A percentile compares a stretch with the other conserved stretches of the same genome.
These are phyloP conservation scores for Agonopterix alstromeriana DNA, from an alignment of 2,888 invertebrate genomes.

Conservation along the genomic window DNA sequence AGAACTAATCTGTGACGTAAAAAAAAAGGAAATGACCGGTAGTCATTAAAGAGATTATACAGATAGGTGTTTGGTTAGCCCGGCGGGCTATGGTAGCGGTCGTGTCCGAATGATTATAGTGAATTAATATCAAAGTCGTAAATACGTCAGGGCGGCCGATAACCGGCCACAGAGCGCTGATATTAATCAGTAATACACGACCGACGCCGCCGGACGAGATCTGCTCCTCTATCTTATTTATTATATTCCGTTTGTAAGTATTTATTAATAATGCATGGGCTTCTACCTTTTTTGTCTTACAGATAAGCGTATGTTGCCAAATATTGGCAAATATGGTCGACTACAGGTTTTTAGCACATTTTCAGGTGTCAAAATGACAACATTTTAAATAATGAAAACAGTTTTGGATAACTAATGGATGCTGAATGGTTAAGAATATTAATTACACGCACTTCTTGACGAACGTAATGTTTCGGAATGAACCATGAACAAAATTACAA, in stretches of 20 bases:
- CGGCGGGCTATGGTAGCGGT: conserved; percentile 31
- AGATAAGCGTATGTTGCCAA: no score
- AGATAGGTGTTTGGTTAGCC: conserved; percentile 41
- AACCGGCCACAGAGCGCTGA: conserved; percentile 10
- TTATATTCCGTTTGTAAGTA: neutral
- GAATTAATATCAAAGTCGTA: conserved; percentile 19
- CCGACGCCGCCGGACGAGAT: conserved; percentile 3
- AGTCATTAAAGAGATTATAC: conserved; percentile 48
- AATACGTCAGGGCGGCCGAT: conserved; percentile 14
- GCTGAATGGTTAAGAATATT: no score
- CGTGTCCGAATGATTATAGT: conserved; percentile 43
- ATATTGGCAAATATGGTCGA: no score
- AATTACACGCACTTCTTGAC: no score
- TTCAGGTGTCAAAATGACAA: no score
- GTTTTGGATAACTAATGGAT: no score
- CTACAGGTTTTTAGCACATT: no score
- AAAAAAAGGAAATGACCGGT: conserved; percentile 37
- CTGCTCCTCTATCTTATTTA: conserved; percentile 6
- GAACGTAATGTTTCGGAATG: no score
- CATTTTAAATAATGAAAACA: no score
- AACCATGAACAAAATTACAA: no score
- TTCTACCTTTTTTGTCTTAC: no score
- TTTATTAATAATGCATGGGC: neutral
- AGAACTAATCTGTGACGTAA: neutral
- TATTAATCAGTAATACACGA: conserved; percentile 14